Conservation (phyloP, 2,797 vertebrate species). For the Hypotaenidia philippensis region DNA sequence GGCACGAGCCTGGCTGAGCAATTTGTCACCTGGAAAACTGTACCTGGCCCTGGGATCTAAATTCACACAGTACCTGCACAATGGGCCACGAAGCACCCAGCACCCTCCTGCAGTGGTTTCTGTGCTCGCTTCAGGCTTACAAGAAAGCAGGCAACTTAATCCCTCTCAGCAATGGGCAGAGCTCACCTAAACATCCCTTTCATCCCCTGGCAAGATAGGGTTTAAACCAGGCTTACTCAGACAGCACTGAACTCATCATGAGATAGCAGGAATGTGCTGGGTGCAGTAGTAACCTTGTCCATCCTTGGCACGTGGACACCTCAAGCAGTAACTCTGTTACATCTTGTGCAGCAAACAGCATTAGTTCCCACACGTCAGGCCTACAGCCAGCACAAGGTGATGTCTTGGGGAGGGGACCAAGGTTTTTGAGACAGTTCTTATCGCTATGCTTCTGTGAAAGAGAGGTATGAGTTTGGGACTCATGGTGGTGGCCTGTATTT, state of each 20-base stretch:
- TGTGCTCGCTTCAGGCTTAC: neutral
- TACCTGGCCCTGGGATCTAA: neutral
- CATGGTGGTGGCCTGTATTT: neutral
- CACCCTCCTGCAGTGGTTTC: rapidly evolving
- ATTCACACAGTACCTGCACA: neutral
- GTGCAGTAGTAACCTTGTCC: neutral
- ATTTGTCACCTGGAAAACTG: neutral
- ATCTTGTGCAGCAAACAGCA: neutral
- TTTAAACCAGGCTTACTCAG: neutral
- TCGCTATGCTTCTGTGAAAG: neutral
- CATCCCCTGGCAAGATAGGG: neutral
- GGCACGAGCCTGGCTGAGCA: neutral
- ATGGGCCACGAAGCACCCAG: neutral
- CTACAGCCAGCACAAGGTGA: neutral
- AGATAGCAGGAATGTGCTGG: neutral
- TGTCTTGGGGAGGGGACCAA: neutral
- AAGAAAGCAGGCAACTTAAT: neutral
- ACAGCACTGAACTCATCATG: neutral
- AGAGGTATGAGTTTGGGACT: neutral
- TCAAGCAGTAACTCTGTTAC: neutral
- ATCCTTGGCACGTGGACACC: neutral
- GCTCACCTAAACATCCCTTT: neutral
- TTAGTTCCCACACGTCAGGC: neutral
- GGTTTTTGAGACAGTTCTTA: neutral
- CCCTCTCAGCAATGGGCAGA: neutral